phyloP scores from a whole-genome alignment of 2,797 vertebrate genomes.

The Rhinogobio ventralis region DNA sequence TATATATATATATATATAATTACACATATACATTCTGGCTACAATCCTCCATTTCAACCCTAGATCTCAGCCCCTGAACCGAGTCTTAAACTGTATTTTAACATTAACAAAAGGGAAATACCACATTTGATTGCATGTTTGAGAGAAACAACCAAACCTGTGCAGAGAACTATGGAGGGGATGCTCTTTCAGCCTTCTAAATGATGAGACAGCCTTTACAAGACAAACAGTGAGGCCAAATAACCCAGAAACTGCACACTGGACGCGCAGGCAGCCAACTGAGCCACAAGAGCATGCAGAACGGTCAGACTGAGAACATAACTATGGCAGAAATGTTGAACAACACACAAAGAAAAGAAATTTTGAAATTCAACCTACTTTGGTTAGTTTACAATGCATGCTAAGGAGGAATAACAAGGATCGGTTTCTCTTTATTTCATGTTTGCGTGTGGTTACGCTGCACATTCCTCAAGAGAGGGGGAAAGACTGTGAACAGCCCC shows the following conservation, averaged over 20 bases:
- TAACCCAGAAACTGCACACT: slow-evolving; percentile 52
- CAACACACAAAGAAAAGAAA: slow-evolving; percentile 53
- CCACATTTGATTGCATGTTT: slow-evolving; percentile 57
- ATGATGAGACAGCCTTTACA: slow-evolving; percentile 69
- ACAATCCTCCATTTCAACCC: slow-evolving; percentile 31
- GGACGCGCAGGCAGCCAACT: slow-evolving; percentile 60
- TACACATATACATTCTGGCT: too few species aligned
- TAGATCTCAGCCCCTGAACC: slow-evolving; percentile 41
- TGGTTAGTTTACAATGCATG: slow-evolving; percentile 40
- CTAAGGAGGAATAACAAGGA: slow-evolving; percentile 59
- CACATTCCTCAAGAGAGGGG: slow-evolving; percentile 72
- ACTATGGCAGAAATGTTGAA: slow-evolving; percentile 41
- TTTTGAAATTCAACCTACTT: slow-evolving; percentile 57
- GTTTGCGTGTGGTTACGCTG: slow-evolving; percentile 72
- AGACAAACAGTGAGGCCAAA: slow-evolving; percentile 61
- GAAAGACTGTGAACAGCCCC: slow-evolving; percentile 60
- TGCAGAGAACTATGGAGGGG: not conserved
- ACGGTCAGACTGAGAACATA: not conserved
- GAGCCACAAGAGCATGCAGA: slow-evolving; percentile 62
- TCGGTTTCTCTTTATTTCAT: slow-evolving; percentile 65
- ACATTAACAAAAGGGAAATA: slow-evolving; percentile 60
- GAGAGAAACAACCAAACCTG: slow-evolving; percentile 60
- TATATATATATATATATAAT: too few species aligned
- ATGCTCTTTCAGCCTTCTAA: slow-evolving; percentile 63
- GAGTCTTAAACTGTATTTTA: slow-evolving; percentile 50